Percentiles rank a stretch among this genome's conserved stretches.
Evolutionary conservation across 2,888 invertebrate genomes (phyloP).

Genomic region (Lithophane leautieri): DNA sequence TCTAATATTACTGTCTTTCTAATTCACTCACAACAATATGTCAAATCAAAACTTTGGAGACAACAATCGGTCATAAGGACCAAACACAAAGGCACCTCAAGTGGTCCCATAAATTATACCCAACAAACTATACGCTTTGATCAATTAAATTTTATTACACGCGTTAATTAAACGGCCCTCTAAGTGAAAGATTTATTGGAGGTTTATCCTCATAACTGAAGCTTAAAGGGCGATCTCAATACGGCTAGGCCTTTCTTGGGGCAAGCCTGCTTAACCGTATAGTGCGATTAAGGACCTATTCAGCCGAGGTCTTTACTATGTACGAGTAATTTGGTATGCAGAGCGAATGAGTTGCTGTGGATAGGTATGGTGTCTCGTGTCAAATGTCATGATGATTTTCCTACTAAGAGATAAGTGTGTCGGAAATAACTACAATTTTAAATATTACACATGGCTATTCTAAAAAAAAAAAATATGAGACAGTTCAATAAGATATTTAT

Average conservation of each 20-base stretch:
- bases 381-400: conserved; percentile 10
- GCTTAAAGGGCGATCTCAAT: conserved; percentile 85
- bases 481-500: too few species aligned
- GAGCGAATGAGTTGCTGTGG: conserved; percentile 53
- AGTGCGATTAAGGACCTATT: conserved; percentile 75
- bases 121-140: conserved; percentile 84
- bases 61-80: conserved; percentile 44
- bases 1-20: background rate
- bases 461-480: too few species aligned
- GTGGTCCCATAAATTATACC: conserved; percentile 75
- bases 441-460: background rate
- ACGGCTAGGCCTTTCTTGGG: conserved; percentile 72
- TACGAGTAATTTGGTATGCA: conserved; percentile 62
- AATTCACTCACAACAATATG: background rate
- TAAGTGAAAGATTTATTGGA: conserved; percentile 89
- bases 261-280: conserved; percentile 68
- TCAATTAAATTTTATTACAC: conserved; percentile 89
- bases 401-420: background rate
- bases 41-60: conserved; percentile 27
- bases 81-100: conserved; percentile 67
- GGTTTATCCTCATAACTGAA: conserved; percentile 89
- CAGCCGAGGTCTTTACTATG: conserved; percentile 58
- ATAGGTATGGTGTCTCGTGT: background rate
- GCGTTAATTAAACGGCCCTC: conserved; percentile 87
- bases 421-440: background rate